phyloP scores from a whole-genome alignment of 2,113 vertebrate genomes.

The Archocentrus centrarchus region DNA sequence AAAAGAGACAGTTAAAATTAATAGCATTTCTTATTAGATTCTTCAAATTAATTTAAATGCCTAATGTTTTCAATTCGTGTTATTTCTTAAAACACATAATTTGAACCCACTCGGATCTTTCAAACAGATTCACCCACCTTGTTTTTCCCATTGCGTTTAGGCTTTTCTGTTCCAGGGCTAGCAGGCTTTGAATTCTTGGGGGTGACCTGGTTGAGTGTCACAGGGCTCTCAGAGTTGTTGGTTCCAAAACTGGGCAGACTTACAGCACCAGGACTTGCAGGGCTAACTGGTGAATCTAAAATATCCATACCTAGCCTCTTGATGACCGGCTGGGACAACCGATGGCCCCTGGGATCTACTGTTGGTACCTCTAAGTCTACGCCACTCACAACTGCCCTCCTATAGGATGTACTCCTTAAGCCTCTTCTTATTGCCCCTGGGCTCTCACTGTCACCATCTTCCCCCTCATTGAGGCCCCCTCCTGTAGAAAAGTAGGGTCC shows the following conservation, averaged over 20 bases:
- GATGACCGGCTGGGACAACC: slow-evolving; percentile 83
- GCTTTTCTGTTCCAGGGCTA: slow-evolving; percentile 54
- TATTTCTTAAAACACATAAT: background rate
- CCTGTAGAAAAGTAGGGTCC: slow-evolving; percentile 72
- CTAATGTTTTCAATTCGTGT: background rate
- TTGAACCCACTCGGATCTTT: background rate
- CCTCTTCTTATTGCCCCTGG: slow-evolving; percentile 84
- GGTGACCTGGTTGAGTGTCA: slow-evolving; percentile 52
- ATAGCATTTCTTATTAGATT: background rate
- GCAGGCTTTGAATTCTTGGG: slow-evolving; percentile 63
- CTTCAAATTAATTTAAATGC: background rate
- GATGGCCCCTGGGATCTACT: slow-evolving; percentile 78
- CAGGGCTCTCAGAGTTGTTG: slow-evolving; percentile 31
- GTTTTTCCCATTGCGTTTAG: slow-evolving; percentile 20
- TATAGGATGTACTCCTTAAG: slow-evolving; percentile 93
- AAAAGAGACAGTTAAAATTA: background rate
- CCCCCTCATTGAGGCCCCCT: slow-evolving; percentile 56
- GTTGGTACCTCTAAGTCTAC: slow-evolving; percentile 80
- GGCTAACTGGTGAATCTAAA: slow-evolving; percentile 50
- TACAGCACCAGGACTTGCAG: slow-evolving; percentile 5
- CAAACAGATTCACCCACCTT: slow-evolving; percentile 56
- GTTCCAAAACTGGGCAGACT: slow-evolving; percentile 30
- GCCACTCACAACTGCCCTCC: slow-evolving; percentile 92
- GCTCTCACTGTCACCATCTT: slow-evolving; percentile 80
- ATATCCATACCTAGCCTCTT: slow-evolving; percentile 82